Base-by-base conservation (phyloP, 35 echinoderm and acorn worm genomes). In the Ptychodera flava region DNA sequence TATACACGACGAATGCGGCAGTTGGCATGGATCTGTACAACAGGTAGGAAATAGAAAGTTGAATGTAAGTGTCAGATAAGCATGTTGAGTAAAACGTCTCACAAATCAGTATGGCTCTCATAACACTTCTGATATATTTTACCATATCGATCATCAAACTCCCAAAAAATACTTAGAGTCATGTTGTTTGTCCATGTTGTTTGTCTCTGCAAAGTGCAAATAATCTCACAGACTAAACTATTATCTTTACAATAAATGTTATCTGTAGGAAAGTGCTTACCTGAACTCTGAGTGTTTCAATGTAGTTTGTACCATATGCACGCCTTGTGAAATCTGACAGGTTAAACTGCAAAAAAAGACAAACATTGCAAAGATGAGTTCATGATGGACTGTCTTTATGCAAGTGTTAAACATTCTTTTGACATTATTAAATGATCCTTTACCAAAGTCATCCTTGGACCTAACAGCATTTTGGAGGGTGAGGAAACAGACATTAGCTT, bases 221-320 rank as follows among this genome's bases (percentile, higher is more conserved):
- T n/a, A n/a, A n/a, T n/a, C n/a, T n/a, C n/a, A n/a, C n/a, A n/a
- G n/a, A n/a, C n/a, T n/a, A n/a, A n/a, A n/a, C n/a, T n/a, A n/a
- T n/a, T n/a, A n/a, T n/a, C n/a, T n/a, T n/a, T n/a, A n/a, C n/a
- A n/a, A n/a, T n/a, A n/a, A n/a, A n/a, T n/a, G n/a, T n/a, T n/a
- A n/a, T n/a, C n/a, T n/a, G n/a, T n/a, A n/a, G n/a, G n/a, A n/a
- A 84, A 10, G 32, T 85, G 53, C 94, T 93, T 84, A 97, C 94
- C 83, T 99, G 93, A 35, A 99, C 96, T 92, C 90, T 94, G 31
- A 99, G 88, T 82, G 96, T 99, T 78, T 99, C 96, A 85, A 99
- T 99, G 96, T 99, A 99, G 93, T 99, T 99, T 90, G 96, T 99
- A 77, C 96, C 96, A 52, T 99, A 99, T 37, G 96, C 96, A 53